Evolutionary conservation across 2,797 vertebrate species (phyloP).

Genomic region (Artibeus lituratus): DNA sequence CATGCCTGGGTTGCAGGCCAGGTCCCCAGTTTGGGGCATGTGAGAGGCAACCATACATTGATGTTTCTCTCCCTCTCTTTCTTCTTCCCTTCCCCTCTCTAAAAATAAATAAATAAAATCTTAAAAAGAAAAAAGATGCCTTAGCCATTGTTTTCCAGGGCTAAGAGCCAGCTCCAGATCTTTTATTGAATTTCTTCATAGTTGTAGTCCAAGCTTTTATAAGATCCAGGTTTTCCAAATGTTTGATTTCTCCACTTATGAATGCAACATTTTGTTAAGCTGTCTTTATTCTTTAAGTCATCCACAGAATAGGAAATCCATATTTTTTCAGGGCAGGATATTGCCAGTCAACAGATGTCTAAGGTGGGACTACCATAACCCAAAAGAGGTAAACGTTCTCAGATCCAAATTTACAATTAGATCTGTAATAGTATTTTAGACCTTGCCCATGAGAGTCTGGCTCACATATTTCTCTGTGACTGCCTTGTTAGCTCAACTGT

Average conservation of each 20-base stretch:
- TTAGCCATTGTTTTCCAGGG: neutral
- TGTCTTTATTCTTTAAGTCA: neutral
- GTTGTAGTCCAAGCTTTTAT: neutral
- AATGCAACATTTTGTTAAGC: neutral
- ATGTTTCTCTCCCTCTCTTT: no score
- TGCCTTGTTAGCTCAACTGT: slow-evolving; percentile 6
- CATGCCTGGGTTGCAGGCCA: no score
- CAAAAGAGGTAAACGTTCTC: neutral
- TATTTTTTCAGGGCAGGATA: slow-evolving; percentile 3
- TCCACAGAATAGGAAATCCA: neutral
- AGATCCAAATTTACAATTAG: neutral
- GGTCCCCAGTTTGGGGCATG: no score
- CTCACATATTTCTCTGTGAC: neutral
- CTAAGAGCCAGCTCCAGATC: neutral
- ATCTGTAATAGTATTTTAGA: neutral
- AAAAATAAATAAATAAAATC: no score
- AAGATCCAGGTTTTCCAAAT: slow-evolving; percentile 20
- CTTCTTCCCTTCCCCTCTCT: no score
- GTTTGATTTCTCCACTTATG: neutral
- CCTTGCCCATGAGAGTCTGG: neutral
- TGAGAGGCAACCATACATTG: no score
- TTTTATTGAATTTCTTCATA: neutral
- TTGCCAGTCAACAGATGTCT: neutral
- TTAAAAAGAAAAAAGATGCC: neutral
- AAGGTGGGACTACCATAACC: neutral